Evolutionary conservation across 2,113 vertebrate species (phyloP).

Genomic region (Rhombomys opimus): DNA sequence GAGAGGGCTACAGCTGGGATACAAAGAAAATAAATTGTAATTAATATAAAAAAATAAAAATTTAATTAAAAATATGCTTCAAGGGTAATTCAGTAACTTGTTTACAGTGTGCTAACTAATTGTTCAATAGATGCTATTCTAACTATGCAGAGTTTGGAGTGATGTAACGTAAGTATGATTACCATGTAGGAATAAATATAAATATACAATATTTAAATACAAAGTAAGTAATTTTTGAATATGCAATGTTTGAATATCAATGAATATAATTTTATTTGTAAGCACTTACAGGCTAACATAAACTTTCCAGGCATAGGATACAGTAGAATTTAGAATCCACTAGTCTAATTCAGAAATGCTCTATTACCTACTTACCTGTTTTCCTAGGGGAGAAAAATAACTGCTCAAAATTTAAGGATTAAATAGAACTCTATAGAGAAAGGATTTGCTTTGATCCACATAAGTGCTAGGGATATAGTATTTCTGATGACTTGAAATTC

Average conservation of each 20-base stretch:
- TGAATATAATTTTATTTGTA: not conserved
- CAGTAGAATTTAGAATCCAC: not conserved
- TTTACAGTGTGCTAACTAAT: not conserved
- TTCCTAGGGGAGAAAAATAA: not conserved
- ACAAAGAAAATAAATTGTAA: too few species aligned
- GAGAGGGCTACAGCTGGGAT: too few species aligned
- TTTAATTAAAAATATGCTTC: not conserved
- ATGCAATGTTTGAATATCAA: not conserved
- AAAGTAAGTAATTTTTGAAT: not conserved
- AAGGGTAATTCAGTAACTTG: not conserved
- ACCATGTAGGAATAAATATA: not conserved
- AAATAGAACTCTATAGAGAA: not conserved
- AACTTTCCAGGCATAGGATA: not conserved
- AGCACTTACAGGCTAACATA: not conserved
- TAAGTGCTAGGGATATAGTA: not conserved
- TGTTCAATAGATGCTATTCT: not conserved
- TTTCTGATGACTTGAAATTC: not conserved
- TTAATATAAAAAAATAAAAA: too few species aligned
- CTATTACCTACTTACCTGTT: not conserved
- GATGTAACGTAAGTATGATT: not conserved
- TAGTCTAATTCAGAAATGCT: not conserved
- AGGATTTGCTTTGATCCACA: not conserved
- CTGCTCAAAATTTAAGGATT: not conserved
- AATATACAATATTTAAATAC: not conserved
- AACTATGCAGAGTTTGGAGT: not conserved